Percentiles rank a stretch among this genome's conserved stretches.
phyloP scores from a whole-genome alignment of 1,140 invertebrate species.

The Eriosoma lanigerum region DNA sequence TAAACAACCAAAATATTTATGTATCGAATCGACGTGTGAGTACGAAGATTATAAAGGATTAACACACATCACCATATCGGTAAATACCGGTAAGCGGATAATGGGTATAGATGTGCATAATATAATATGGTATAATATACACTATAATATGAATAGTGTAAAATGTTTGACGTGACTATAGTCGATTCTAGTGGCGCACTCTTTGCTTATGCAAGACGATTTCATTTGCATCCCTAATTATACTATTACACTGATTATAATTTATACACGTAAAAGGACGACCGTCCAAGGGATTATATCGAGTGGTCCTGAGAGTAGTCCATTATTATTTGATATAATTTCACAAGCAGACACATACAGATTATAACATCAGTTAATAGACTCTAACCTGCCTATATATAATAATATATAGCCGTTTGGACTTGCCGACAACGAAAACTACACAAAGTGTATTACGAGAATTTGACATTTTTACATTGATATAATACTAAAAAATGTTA shows the following conservation, averaged over 20 bases:
- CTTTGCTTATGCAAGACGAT: background rate
- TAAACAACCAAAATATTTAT: background rate
- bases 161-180: background rate
- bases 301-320: background rate
- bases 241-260: too few relatives aligned
- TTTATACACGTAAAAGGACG: too few relatives aligned
- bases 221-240: conserved; percentile 11
- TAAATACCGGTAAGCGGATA: background rate
- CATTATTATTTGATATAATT: background rate
- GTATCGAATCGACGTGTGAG: background rate
- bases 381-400: too few relatives aligned
- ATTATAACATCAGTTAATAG: conserved; percentile 3
- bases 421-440: too few relatives aligned
- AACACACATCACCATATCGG: background rate
- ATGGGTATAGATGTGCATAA: too few relatives aligned
- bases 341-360: background rate
- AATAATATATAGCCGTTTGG: too few relatives aligned
- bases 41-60: conserved; percentile 32
- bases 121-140: background rate
- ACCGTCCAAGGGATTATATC: background rate
- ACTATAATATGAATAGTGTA: background rate
- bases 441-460: too few relatives aligned
- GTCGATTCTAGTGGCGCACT: background rate
- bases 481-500: too few relatives aligned
- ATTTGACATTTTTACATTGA: too few relatives aligned